A percentile compares a stretch with the other conserved stretches of the same genome.
Conservation (phyloP, 30 jellyfish, hydroid and myxozoan species). For the Nemopilema nomurai region DNA sequence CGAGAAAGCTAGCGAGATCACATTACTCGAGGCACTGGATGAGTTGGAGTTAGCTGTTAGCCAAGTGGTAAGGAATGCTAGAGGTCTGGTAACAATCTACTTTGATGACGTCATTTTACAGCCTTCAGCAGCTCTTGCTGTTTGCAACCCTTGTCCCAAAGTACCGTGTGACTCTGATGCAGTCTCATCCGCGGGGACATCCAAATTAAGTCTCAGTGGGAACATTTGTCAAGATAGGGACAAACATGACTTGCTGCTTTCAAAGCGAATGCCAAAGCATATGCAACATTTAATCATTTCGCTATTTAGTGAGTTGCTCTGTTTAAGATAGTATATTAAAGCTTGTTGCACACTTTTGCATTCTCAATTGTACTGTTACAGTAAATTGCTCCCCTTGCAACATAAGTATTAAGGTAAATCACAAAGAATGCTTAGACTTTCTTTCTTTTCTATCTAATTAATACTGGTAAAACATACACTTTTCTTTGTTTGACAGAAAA, state of each 20-base stretch:
- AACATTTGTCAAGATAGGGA: no score
- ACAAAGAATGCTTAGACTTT: background rate
- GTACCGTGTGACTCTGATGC: no score
- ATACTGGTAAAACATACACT: background rate
- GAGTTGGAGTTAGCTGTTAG: constrained; percentile 86
- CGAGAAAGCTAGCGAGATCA: constrained; percentile 92
- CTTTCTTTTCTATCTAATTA: background rate
- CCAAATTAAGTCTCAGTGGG: no score
- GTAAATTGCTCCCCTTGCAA: no score
- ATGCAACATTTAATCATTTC: background rate
- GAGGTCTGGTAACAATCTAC: no score
- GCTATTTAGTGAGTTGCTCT: background rate
- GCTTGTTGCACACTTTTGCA: background rate
- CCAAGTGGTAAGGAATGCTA: constrained; percentile 61
- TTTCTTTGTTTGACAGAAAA: constrained; percentile 50
- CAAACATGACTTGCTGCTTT: no score
- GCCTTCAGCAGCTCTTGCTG: background rate
- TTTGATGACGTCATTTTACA: background rate
- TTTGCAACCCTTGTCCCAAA: no score
- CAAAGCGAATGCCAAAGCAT: no score
- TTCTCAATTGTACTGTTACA: background rate
- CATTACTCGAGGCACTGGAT: constrained; percentile 85
- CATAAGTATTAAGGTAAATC: no score
- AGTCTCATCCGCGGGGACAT: no score
- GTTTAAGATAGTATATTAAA: no score